These are phyloP conservation scores for Drosophila varians DNA, from an alignment of 1,140 invertebrate genomes.

Conservation along the genomic window DNA sequence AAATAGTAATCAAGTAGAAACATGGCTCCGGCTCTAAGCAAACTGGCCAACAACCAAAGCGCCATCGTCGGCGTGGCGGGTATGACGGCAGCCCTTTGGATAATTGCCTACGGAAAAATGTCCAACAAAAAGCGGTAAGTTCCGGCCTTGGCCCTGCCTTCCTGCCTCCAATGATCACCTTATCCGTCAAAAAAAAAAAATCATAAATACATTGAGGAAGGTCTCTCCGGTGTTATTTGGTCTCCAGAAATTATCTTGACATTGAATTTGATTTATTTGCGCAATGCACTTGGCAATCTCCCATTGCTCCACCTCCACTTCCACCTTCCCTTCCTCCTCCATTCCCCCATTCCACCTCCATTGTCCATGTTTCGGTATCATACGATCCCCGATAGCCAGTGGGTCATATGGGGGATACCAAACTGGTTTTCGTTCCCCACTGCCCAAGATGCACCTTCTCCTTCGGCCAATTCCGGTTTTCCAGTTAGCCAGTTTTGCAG, in stretches of 20 bases:
- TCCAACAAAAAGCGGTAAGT: constrained; percentile 81
- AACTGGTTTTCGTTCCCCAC: constrained; percentile 29
- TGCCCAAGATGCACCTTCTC: constrained; percentile 14
- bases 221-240: constrained; percentile 43
- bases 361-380: constrained; percentile 1
- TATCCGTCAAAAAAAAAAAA: background rate
- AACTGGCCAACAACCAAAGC: constrained; percentile 85
- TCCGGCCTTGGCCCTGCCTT: background rate
- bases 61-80: constrained; percentile 85
- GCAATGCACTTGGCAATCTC: constrained; percentile 15
- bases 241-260: constrained; percentile 38
- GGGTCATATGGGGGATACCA: constrained; percentile 26
- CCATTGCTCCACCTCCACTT: background rate
- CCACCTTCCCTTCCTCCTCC: background rate
- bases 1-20: background rate
- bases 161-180: background rate
- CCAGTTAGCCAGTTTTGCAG: background rate
- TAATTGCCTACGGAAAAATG: constrained; percentile 84
- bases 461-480: constrained; percentile 13
- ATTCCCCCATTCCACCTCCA: too few relatives aligned
- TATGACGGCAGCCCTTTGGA: constrained; percentile 85
- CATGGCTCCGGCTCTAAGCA: constrained; percentile 88
- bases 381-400: constrained; percentile 15
- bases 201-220: constrained; percentile 61
- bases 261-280: constrained; percentile 54